Percentiles rank a stretch among this genome's conserved stretches.
These are phyloP conservation scores for Cherax destructor DNA, from an alignment of 1,140 invertebrate species.

Conservation along the genomic window DNA sequence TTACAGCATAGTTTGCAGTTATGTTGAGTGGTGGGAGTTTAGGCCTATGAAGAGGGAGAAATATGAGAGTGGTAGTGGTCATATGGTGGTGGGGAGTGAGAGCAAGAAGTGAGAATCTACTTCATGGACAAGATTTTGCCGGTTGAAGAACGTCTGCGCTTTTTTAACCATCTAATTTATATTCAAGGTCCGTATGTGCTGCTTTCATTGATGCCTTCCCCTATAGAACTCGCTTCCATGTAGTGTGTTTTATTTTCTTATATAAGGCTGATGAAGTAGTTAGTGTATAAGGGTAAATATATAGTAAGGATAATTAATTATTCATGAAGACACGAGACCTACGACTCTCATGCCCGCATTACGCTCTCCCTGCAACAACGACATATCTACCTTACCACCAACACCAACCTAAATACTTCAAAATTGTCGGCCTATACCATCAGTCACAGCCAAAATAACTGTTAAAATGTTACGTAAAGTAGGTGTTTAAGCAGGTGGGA, in stretches of 20 bases:
- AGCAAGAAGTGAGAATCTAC: constrained; percentile 45
- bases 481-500: background rate
- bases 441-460: background rate
- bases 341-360: constrained; percentile 63
- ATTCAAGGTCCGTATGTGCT: constrained; percentile 42
- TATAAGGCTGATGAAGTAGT: background rate
- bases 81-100: constrained; percentile 40
- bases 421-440: background rate
- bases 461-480: background rate
- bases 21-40: background rate
- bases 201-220: constrained; percentile 24
- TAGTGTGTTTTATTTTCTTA: background rate
- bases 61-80: constrained; percentile 3
- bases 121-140: constrained; percentile 50
- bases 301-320: constrained; percentile 55
- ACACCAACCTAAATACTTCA: background rate
- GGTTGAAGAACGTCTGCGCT: constrained; percentile 53
- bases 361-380: constrained; percentile 52
- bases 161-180: constrained; percentile 54
- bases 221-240: background rate
- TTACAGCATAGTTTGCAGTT: background rate
- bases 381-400: constrained; percentile 23
- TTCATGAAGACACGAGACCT: constrained; percentile 66
- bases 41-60: constrained; percentile 5
- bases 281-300: constrained; percentile 4